Evolutionary conservation across 2,113 vertebrate species (phyloP).

Genomic region (Myotis brandtii): DNA sequence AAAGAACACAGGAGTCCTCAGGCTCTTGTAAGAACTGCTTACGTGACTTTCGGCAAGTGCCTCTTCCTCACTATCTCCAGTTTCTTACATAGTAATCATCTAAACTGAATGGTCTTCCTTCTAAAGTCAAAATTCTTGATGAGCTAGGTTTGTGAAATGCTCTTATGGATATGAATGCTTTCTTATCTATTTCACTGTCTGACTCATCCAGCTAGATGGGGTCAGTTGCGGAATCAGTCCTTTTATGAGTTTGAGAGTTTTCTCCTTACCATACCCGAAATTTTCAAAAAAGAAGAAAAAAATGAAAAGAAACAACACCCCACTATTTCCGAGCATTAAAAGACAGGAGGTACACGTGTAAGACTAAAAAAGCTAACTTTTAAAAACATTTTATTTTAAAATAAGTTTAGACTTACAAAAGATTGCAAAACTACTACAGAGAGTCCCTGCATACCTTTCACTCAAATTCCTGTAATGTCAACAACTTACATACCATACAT

Average conservation of each 20-base stretch:
- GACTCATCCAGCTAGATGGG: neutral
- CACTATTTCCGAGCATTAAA: slow-evolving; percentile 34
- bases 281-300: neutral
- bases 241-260: slow-evolving; percentile 10
- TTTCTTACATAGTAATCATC: neutral
- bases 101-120: neutral
- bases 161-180: neutral
- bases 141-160: neutral
- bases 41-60: neutral
- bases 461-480: neutral
- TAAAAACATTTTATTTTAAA: slow-evolving; percentile 8
- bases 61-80: neutral
- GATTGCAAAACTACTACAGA: neutral
- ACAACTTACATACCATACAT: slow-evolving; percentile 2
- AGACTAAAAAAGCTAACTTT: slow-evolving; percentile 21
- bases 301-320: neutral
- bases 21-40: neutral
- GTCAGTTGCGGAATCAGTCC: neutral
- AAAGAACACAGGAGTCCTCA: neutral
- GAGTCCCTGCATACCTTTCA: neutral
- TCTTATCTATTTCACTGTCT: neutral
- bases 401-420: slow-evolving; percentile 50
- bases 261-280: neutral
- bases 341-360: neutral
- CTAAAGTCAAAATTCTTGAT: neutral